Conservation (phyloP, 2,888 invertebrate genomes). For the Cataglyphis altisquamis region DNA sequence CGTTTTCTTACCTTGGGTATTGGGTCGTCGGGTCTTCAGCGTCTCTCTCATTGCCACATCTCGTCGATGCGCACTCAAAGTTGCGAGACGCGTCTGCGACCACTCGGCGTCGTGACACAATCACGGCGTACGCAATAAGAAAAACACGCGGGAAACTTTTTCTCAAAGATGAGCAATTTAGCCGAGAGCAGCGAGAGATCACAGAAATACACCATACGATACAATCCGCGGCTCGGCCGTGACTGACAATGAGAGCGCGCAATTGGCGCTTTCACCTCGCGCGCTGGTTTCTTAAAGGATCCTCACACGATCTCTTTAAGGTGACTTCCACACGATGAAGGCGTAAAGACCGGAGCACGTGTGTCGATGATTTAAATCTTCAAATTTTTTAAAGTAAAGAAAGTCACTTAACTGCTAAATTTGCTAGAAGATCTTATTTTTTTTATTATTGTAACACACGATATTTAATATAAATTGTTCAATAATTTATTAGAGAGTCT, state of each 20-base stretch:
- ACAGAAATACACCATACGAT: conserved; percentile 43
- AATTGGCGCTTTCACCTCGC: conserved; percentile 85
- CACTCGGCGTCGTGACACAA: neutral
- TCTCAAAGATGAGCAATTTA: neutral
- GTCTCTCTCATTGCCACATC: conserved; percentile 83
- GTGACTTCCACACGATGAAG: conserved; percentile 8
- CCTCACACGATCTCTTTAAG: conserved; percentile 44
- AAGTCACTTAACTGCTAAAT: neutral
- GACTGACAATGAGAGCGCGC: conserved; percentile 83
- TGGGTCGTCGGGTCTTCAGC: conserved; percentile 82
- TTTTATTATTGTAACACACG: neutral
- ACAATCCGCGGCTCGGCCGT: conserved; percentile 83
- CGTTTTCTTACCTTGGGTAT: conserved; percentile 83
- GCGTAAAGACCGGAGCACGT: neutral
- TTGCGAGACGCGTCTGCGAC: neutral
- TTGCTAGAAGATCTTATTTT: neutral
- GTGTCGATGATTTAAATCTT: neutral
- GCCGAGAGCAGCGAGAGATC: neutral
- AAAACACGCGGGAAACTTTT: conserved; percentile 7
- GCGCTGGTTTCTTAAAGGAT: conserved; percentile 43
- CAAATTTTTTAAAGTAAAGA: neutral
- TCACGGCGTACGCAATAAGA: neutral
- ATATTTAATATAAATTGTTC: neutral
- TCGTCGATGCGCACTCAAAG: conserved; percentile 45
- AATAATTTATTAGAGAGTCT: neutral